Evolutionary conservation across 2,113 vertebrate species (phyloP), one percentile per base, ranked within the genome.

Genomic region (Cromileptes altivelis): DNA sequence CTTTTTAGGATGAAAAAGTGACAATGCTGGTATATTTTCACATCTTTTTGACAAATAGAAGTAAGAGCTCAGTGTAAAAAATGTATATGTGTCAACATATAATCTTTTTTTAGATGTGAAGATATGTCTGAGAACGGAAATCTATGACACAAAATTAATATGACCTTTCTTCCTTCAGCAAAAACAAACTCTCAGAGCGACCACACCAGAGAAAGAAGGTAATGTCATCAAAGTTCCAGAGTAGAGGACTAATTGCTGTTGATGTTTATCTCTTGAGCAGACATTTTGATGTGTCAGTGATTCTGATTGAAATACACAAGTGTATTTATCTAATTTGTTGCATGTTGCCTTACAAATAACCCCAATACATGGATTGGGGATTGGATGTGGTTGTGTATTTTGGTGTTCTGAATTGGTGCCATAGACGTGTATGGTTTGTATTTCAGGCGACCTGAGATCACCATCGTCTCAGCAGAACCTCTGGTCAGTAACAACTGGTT

Each of bases 391-490:
- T 10, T 52, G n/a, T 18, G 70, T 65, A 30, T 55, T 80, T 60
- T 47, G 14, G 25, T 33, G 4, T 40, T 10, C 0, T 77, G 23
- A 37, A 53, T 37, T 23, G 37, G 6, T 62, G 1, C 9, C 18
- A 15, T 27, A 50, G 27, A 9, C 15, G 1, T 47, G 19, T 49
- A 1, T 40, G 19, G 11, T 70, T 78, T 75, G 30, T 79, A 3
- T 85, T 85, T 57, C 73, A 99, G 98, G 81, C 96, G 95, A 58
- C 97, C 97, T 18, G 96, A 98, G 94, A 98, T 98, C 93, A 98
- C 97, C 65, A 97, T 98, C 63, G 93, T 98, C 91, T 96, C 98
- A 52, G 97, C 96, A 52, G 97, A 98, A 85, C 97, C 97, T 0
- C 91, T 98, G 79, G 94, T 92, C 45, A 90, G 94, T 6, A 93